These are phyloP conservation scores for Nasonia oneida DNA, from an alignment of 2,888 invertebrate genomes.

Conservation along the genomic window DNA sequence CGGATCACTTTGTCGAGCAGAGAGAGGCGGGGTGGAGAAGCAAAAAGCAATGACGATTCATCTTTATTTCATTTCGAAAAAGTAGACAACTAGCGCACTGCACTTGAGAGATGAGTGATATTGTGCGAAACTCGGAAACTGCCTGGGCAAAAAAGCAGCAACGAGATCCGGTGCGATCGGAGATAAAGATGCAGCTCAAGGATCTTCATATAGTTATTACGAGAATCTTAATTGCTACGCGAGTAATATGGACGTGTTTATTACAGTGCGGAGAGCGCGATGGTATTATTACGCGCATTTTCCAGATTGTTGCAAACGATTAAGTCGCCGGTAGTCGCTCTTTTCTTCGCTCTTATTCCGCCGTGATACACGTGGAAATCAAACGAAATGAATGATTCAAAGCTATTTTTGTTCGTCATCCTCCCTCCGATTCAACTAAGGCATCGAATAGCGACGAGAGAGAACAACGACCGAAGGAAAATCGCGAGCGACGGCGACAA, in stretches of 20 bases:
- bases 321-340: not conserved
- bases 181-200: constrained; percentile 31
- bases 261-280: not conserved
- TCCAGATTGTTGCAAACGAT: constrained; percentile 11
- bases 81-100: not conserved
- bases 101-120: constrained; percentile 6
- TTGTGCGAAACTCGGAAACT: constrained; percentile 27
- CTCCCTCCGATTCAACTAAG: too few species aligned
- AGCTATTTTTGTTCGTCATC: too few species aligned
- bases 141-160: not conserved
- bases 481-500: not conserved
- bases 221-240: constrained; percentile 37
- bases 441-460: not conserved
- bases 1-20: not conserved
- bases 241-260: constrained; percentile 15
- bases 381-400: too few species aligned
- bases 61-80: constrained; percentile 22
- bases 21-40: not conserved
- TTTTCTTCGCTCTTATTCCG: not conserved
- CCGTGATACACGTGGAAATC: too few species aligned
- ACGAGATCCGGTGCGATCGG: constrained; percentile 2
- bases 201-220: constrained; percentile 27
- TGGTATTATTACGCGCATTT: not conserved
- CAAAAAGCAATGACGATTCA: constrained; percentile 1
- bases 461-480: not conserved